Base-by-base conservation (phyloP, 2,113 vertebrate species). In the Panurus biarmicus region DNA sequence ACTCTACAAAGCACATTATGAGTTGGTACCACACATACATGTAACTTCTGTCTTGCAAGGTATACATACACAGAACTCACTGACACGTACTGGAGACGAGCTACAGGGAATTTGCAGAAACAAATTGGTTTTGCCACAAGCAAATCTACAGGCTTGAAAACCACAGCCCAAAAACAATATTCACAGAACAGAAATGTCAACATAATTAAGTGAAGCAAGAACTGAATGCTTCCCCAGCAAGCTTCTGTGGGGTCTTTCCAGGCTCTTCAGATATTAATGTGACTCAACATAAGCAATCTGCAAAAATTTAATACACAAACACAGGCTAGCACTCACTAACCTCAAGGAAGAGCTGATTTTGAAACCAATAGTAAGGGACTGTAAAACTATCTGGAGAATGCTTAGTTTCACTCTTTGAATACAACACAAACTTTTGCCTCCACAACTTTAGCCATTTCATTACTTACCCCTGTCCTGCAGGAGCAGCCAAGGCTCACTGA, bases 401-500 rank as follows among this genome's bases (percentile, higher is more conserved):
- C 45, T 45, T 31, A 45, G 44, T 48, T 79, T 67, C 36, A 24
- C 10, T 87, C 38, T 44, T 28, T 57, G 48, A 74, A 53, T 66
- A n/a, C 19, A 56, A 28, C n/a, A 70, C 29, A 69, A 22, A 28
- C 2, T 14, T 51, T n/a, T 67, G 42, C 14, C 16, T 71, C 35
- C 14, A 31, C 18, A 53, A 12, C 19, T 75, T 50, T 6, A 54
- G 38, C 11, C 5, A 38, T 54, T 71, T 53, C n/a, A 44, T 8
- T 58, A 93, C 97, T 90, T 90, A 98, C 98, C 2, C 5, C 69
- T 44, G 87, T 76, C 48, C 58, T 42, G 81, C 99, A 99, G 5
- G 89, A 97, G 72, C 99, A 99, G 74, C 98, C 98, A 28, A 90
- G 97, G 80, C 96, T 80, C 44, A 98, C 92, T 10, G 75, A 23